A percentile compares a stretch with the other conserved stretches of the same genome.
Evolutionary conservation across 1,140 invertebrate species (phyloP).

Genomic region (Maniola jurtina): DNA sequence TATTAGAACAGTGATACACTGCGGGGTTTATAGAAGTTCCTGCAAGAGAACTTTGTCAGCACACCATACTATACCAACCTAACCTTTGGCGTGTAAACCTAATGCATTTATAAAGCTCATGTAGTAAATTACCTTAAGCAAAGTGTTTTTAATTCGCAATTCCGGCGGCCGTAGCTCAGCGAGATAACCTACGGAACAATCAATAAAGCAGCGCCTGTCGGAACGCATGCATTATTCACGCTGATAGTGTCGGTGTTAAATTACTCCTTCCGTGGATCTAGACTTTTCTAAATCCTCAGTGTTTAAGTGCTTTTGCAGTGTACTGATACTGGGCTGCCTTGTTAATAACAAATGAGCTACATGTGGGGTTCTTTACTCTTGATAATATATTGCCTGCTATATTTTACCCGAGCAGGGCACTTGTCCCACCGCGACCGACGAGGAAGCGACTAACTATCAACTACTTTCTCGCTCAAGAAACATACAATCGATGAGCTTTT

Average conservation of each 20-base stretch:
- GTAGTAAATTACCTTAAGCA: slow-evolving; percentile 6
- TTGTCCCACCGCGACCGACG: no score
- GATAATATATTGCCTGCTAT: no score
- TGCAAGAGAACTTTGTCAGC: no score
- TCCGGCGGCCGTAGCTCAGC: slow-evolving; percentile 36
- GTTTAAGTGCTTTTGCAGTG: slow-evolving; percentile 5
- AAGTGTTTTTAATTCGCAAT: slow-evolving; percentile 35
- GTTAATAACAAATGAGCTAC: neutral
- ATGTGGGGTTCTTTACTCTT: neutral
- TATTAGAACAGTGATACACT: no score
- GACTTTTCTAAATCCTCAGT: slow-evolving; percentile 16
- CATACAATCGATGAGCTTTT: no score
- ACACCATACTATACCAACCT: no score
- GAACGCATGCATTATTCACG: slow-evolving; percentile 43
- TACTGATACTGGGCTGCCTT: neutral
- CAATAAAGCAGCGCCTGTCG: slow-evolving; percentile 41
- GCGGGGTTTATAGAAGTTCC: no score
- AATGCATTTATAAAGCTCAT: neutral
- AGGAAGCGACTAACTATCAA: no score
- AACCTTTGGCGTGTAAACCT: no score
- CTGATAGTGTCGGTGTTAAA: slow-evolving; percentile 50
- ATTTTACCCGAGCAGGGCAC: no score
- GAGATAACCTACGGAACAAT: slow-evolving; percentile 37
- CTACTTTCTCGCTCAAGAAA: no score
- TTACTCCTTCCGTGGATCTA: slow-evolving; percentile 36